Conservation (phyloP, 1,140 invertebrate species). For the Ylistrum balloti region DNA sequence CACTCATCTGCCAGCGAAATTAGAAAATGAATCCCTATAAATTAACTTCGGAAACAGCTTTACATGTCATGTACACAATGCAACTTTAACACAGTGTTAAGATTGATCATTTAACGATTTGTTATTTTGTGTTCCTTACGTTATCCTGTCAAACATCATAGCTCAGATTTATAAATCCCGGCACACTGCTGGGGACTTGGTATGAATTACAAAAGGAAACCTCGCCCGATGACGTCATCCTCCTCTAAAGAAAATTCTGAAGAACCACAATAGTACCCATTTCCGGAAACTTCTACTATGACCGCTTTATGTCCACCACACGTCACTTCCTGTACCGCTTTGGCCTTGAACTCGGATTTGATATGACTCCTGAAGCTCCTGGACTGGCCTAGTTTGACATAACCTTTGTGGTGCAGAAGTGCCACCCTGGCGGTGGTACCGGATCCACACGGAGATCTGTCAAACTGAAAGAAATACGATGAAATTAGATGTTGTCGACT, state of each 20-base stretch:
- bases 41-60: no score
- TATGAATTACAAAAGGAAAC: slow-evolving; percentile 66
- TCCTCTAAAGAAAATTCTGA: slow-evolving; percentile 70
- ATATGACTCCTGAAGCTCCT: slow-evolving; percentile 69
- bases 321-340: slow-evolving; percentile 53
- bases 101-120: no score
- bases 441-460: slow-evolving; percentile 79
- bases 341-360: slow-evolving; percentile 67
- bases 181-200: no score
- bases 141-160: no score
- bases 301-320: slow-evolving; percentile 67
- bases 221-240: slow-evolving; percentile 69
- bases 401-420: slow-evolving; percentile 69
- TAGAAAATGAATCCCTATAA: no score
- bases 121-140: no score
- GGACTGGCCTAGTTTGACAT: slow-evolving; percentile 67
- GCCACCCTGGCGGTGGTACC: slow-evolving; percentile 78
- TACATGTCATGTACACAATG: no score
- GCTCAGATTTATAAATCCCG: no score
- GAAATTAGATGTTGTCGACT: no score
- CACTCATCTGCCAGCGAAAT: no score
- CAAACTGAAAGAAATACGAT: slow-evolving; percentile 74
- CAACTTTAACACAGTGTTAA: no score
- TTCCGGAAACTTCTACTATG: slow-evolving; percentile 74
- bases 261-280: slow-evolving; percentile 73